phyloP scores from a whole-genome alignment of 2,888 invertebrate genomes.

The Emmelina monodactyla region DNA sequence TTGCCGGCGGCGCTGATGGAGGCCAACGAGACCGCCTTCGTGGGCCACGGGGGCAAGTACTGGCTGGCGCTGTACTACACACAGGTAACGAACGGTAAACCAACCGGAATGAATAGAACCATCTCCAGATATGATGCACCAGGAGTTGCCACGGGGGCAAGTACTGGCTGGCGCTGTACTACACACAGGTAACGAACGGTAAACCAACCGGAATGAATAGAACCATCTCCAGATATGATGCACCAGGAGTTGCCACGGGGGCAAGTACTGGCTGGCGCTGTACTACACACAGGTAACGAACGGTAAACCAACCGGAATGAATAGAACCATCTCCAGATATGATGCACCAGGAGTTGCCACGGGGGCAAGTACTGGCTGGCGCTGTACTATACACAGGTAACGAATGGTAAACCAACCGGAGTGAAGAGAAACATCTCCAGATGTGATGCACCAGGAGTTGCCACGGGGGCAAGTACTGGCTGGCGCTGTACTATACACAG shows the following conservation, averaged over 20 bases:
- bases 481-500: slow-evolving; percentile 52
- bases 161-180: slow-evolving; percentile 54
- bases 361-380: slow-evolving; percentile 57
- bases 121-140: slow-evolving; percentile 38
- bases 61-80: slow-evolving; percentile 55
- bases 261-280: slow-evolving; percentile 53
- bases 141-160: slow-evolving; percentile 47
- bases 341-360: slow-evolving; percentile 37
- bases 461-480: slow-evolving; percentile 56
- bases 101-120: too few relatives aligned
- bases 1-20: slow-evolving; percentile 37
- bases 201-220: too few relatives aligned
- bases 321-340: slow-evolving; percentile 40
- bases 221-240: slow-evolving; percentile 35
- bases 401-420: too few relatives aligned
- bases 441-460: slow-evolving; percentile 35
- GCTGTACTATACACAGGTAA: slow-evolving; percentile 53
- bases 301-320: too few relatives aligned
- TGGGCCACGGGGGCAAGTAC: slow-evolving; percentile 54
- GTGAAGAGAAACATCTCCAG: slow-evolving; percentile 45
- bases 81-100: too few relatives aligned
- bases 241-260: slow-evolving; percentile 45
- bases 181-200: slow-evolving; percentile 56
- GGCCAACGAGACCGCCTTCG: slow-evolving; percentile 53
- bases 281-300: slow-evolving; percentile 57